phyloP scores from a whole-genome alignment of 1,140 invertebrate species.

The Rhyzopertha dominica region DNA sequence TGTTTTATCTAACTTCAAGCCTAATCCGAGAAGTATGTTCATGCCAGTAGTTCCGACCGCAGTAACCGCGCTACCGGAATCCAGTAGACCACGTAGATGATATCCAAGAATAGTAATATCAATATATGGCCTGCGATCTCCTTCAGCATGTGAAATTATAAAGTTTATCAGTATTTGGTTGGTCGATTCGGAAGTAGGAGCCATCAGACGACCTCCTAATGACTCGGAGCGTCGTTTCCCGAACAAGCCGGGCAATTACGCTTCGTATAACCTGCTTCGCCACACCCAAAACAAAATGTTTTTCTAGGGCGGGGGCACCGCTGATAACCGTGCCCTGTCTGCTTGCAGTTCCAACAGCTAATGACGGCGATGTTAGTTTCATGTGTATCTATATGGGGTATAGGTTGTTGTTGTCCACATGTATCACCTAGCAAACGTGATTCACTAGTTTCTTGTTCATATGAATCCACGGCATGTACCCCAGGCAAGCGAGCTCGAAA shows the following conservation, averaged over 20 bases:
- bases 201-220: too few species aligned
- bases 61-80: background rate
- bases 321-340: background rate
- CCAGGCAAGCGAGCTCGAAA: background rate
- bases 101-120: slow-evolving; percentile 1
- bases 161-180: background rate
- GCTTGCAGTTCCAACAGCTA: background rate
- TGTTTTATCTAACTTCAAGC: background rate
- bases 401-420: too few species aligned
- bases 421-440: too few species aligned
- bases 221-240: too few species aligned
- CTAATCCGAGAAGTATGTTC: background rate
- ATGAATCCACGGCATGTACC: background rate
- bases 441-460: too few species aligned
- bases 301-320: background rate
- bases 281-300: too few species aligned
- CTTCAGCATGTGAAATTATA: background rate
- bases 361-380: too few species aligned
- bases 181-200: too few species aligned
- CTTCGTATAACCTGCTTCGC: too few species aligned
- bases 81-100: background rate
- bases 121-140: background rate
- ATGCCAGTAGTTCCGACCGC: background rate
- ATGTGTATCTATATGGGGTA: too few species aligned
- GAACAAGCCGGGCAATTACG: too few species aligned